Evolutionary conservation across 2,797 vertebrate species (phyloP).

Genomic region (Gymnopithys bicolor): DNA sequence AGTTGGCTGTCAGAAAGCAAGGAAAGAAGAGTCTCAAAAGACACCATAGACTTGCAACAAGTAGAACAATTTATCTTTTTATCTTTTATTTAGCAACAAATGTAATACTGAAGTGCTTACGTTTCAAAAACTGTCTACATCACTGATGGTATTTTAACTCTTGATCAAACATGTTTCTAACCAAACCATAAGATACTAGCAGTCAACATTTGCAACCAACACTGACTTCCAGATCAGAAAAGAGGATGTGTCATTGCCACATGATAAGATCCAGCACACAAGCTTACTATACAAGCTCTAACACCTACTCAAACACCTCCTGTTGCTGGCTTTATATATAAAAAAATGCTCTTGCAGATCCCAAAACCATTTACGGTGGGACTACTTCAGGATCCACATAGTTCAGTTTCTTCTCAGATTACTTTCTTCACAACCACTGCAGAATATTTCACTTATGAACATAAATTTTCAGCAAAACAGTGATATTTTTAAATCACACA

Average conservation of each 20-base stretch:
- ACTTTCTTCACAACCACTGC: not conserved
- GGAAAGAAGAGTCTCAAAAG: not conserved
- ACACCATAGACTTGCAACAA: not conserved
- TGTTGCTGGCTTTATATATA: not conserved
- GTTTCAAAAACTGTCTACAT: not conserved
- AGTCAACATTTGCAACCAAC: not conserved
- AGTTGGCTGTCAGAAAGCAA: not conserved
- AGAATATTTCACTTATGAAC: not conserved
- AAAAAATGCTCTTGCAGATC: not conserved
- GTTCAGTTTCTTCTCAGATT: not conserved
- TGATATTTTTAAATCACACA: not conserved
- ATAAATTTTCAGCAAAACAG: not conserved
- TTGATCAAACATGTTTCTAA: not conserved
- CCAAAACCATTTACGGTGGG: not conserved
- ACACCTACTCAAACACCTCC: slow-evolving; percentile 26
- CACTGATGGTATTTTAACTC: not conserved
- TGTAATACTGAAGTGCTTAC: not conserved
- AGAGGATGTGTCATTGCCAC: slow-evolving; percentile 33
- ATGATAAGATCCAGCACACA: not conserved
- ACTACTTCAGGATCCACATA: not conserved
- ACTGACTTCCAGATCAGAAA: not conserved
- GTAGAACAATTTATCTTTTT: not conserved
- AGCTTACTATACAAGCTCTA: slow-evolving; percentile 3
- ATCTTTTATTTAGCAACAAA: not conserved
- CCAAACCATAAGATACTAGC: not conserved